Conservation (phyloP, 1,140 invertebrate genomes). For the Coptotermes formosanus region DNA sequence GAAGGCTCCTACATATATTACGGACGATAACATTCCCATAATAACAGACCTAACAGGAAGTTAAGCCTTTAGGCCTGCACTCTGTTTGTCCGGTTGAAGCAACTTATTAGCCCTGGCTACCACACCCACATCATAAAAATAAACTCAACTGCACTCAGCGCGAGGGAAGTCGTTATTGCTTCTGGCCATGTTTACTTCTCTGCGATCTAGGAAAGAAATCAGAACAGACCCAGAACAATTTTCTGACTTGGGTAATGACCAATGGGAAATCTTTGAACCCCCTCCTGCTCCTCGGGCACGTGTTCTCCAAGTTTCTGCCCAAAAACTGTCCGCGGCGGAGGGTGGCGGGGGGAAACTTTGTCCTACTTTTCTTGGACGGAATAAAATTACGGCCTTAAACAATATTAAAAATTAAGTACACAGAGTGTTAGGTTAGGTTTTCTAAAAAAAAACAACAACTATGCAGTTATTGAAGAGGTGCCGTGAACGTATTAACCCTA, state of each 20-base stretch:
- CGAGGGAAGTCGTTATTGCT: not conserved
- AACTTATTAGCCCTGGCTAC: not conserved
- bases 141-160: not conserved
- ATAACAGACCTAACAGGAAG: not conserved
- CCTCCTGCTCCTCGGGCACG: not conserved
- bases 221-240: not conserved
- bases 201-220: not conserved
- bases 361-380: not conserved
- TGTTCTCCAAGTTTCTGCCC: not conserved
- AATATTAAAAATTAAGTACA: not conserved
- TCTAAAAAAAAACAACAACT: not conserved
- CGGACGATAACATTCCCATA: not conserved
- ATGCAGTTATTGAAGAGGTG: not conserved
- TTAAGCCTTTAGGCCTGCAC: not conserved
- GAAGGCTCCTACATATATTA: too few species aligned
- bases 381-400: not conserved
- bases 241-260: not conserved
- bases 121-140: constrained; percentile 1
- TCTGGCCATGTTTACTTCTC: not conserved
- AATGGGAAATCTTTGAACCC: not conserved
- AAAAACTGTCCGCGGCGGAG: not conserved
- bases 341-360: not conserved
- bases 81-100: not conserved
- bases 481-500: not conserved
- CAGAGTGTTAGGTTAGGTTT: not conserved